Conservation (phyloP, 2,888 invertebrate genomes). For the Busseola fusca region DNA sequence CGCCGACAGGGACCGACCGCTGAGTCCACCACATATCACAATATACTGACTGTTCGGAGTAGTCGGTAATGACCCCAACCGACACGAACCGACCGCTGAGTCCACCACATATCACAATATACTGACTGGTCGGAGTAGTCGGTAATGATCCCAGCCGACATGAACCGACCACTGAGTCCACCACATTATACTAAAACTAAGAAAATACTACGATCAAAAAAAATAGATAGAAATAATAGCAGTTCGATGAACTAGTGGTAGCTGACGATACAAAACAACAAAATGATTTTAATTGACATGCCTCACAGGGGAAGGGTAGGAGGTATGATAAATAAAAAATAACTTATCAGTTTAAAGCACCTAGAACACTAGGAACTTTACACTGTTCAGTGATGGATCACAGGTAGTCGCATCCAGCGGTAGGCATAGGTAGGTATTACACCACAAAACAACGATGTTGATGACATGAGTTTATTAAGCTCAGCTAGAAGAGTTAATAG, state of each 20-base stretch:
- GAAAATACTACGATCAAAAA: neutral
- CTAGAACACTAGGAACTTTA: neutral
- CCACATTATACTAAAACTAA: neutral
- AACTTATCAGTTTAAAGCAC: neutral
- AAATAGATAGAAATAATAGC: neutral
- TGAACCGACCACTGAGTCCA: too few relatives aligned
- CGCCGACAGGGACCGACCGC: constrained; percentile 33
- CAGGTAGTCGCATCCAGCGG: neutral
- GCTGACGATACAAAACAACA: neutral
- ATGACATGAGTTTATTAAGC: neutral
- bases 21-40: neutral
- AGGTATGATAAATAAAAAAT: too few relatives aligned
- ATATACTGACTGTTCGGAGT: too few relatives aligned
- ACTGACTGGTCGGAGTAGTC: too few relatives aligned
- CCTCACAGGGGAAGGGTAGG: too few relatives aligned
- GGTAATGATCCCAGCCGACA: too few relatives aligned
- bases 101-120: neutral
- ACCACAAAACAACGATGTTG: neutral
- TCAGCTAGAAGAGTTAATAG: constrained; percentile 6
- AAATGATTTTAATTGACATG: neutral
- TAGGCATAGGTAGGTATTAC: neutral
- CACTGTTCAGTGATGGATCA: neutral
- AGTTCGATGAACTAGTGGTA: neutral
- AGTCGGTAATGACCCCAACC: too few relatives aligned
- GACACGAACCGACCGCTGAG: too few relatives aligned